Base-by-base conservation (phyloP, 1,140 invertebrate species). In the Anastatus disparis region DNA sequence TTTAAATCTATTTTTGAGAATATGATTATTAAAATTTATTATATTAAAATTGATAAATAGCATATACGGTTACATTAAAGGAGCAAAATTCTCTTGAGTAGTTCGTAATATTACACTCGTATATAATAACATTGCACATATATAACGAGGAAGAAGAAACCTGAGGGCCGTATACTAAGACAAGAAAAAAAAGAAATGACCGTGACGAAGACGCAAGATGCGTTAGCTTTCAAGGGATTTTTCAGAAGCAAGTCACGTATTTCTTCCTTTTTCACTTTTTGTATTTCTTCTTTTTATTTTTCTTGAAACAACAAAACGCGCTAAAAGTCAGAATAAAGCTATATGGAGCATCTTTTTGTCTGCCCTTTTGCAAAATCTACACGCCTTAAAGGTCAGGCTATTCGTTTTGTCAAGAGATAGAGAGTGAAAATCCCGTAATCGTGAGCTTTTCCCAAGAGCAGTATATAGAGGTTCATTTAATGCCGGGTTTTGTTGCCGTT, bases 211-310 rank as follows among this genome's bases (percentile, higher is more conserved):
- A 22, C 40, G 7, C 20, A 26, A 8, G 10, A 50, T 52, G 31
- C 8, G 17, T 65, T 8, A n/a, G 38, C 50, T 55, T 29, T 38
- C 52, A 53, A n/a, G 29, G 29, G 67, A n/a, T 69, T 53, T 62
- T 69, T 35, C 58, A 53, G n/a, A 62, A 62, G 29, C 35, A n/a
- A 69, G 56, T 68, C 56, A 68, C 66, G 56, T 59, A 9, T 46
- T 31, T 15, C 13, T 46, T 66, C 46, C 15, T 22, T 35, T 38
- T 29, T 27, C 35, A 46, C 17, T 46, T 58, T 27, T 44, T 29
- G 56, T 59, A 9, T 46, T 31, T 15, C 13, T 46, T 66, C 46
- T 8, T 22, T 35, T 38, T 29, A 17, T 46, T 56, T 22, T 46
- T 58, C 17, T 44, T 29, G 22, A 46, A 15, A 42, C 31, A 24